These are phyloP conservation scores for Temnopleurus reevesii DNA, from an alignment of 53 echinoderm and acorn worm species.

Conservation along the genomic window DNA sequence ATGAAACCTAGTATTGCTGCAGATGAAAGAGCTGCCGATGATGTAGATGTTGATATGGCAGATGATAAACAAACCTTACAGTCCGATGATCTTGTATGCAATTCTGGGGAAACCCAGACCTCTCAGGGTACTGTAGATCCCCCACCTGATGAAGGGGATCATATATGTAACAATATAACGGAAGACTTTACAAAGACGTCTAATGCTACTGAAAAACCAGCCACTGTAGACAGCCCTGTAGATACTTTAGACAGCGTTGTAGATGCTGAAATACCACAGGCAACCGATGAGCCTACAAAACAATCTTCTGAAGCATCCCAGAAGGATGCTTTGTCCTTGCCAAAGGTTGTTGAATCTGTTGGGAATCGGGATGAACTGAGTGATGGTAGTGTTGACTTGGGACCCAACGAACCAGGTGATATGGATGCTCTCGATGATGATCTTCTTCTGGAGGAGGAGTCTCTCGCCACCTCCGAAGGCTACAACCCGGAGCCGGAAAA, in stretches of 20 bases:
- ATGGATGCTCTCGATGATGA: conserved; percentile 43
- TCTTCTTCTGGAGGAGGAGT: conserved; percentile 28
- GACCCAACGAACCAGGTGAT: conserved; percentile 32
- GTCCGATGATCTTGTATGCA: neutral
- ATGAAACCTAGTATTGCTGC: neutral
- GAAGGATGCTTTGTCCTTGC: neutral
- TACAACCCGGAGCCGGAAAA: neutral
- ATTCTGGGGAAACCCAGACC: neutral
- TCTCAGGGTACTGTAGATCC: neutral
- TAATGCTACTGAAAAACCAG: neutral
- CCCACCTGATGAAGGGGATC: neutral
- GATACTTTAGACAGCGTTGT: too few relatives aligned
- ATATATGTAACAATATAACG: neutral
- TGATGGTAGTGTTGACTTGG: conserved; percentile 40
- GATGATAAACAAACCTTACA: neutral
- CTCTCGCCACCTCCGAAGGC: neutral
- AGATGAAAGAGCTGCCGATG: neutral
- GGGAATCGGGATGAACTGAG: neutral
- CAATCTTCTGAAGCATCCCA: neutral
- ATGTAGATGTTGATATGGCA: neutral
- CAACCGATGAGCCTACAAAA: neutral
- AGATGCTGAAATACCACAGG: neutral
- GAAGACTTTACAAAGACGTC: neutral
- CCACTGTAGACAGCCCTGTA: neutral
- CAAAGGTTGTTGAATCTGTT: neutral